Evolutionary conservation across 2,888 invertebrate species (phyloP).

Genomic region (Drosophila eohydei): DNA sequence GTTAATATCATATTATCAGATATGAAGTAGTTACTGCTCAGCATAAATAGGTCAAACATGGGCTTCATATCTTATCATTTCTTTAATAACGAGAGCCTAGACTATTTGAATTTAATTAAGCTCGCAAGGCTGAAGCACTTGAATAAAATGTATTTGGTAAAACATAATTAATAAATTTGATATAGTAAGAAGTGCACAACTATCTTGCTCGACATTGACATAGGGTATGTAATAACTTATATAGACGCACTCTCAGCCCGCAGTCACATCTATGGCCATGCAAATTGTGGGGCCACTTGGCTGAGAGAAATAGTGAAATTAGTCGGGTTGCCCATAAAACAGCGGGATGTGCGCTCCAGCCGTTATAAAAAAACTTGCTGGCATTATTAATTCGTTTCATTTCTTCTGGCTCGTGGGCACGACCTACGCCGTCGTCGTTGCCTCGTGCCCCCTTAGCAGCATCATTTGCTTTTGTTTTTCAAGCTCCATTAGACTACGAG

Average conservation of each 20-base stretch:
- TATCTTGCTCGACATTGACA: neutral
- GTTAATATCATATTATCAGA: neutral
- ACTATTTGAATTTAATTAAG: constrained; percentile 6
- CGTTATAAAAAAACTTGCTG: constrained; percentile 60
- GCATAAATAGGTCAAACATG: constrained; percentile 3
- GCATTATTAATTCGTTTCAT: constrained; percentile 71
- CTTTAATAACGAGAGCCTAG: neutral
- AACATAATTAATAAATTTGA: constrained; percentile 3
- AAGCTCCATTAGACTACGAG: constrained; percentile 68
- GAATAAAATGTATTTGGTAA: constrained; percentile 2
- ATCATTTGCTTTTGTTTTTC: constrained; percentile 49
- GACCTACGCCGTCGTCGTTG: neutral
- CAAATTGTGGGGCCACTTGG: constrained; percentile 43
- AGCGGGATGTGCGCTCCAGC: constrained; percentile 43
- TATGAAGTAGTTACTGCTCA: neutral
- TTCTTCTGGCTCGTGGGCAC: constrained; percentile 33
- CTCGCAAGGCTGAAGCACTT: neutral
- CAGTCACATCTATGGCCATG: constrained; percentile 28
- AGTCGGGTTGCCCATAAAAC: constrained; percentile 61
- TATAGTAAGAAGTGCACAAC: neutral
- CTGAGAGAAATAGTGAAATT: constrained; percentile 62
- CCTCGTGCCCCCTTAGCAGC: constrained; percentile 20
- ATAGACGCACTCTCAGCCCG: neutral
- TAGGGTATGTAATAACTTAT: constrained; percentile 1
- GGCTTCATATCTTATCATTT: constrained; percentile 7